Conservation (phyloP, 1,140 invertebrate species). For the Antheraea mylitta region DNA sequence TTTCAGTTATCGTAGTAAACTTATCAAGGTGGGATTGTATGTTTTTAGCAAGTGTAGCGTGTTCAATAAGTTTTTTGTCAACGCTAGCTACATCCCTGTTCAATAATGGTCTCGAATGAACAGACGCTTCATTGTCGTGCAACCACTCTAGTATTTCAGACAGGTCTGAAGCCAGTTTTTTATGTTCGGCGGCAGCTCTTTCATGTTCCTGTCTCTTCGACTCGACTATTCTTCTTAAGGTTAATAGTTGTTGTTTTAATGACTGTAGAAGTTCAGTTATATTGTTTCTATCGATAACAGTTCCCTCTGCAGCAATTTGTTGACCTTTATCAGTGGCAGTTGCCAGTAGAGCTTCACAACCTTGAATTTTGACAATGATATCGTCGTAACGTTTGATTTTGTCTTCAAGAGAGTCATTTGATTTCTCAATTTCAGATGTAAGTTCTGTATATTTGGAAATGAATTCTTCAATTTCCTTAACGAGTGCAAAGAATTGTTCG, state of each 20-base stretch:
- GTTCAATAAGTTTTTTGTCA: constrained; percentile 89
- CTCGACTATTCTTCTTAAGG: constrained; percentile 89
- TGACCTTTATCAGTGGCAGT: constrained; percentile 94
- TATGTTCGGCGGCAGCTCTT: constrained; percentile 91
- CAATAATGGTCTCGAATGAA: constrained; percentile 90
- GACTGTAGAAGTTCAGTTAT: constrained; percentile 93
- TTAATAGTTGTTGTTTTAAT: constrained; percentile 90
- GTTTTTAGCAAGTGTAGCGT: constrained; percentile 84
- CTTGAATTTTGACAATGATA: constrained; percentile 90
- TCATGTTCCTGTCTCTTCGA: constrained; percentile 91
- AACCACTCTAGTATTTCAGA: constrained; percentile 91
- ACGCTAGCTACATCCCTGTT: constrained; percentile 89
- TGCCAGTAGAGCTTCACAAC: constrained; percentile 92
- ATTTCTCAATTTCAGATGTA: constrained; percentile 90
- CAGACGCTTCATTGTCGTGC: constrained; percentile 89
- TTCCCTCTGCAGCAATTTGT: constrained; percentile 93
- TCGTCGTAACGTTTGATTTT: constrained; percentile 94
- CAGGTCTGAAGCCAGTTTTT: constrained; percentile 88
- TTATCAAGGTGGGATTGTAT: constrained; percentile 86
- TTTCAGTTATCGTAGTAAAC: constrained; percentile 84
- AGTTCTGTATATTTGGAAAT: constrained; percentile 93
- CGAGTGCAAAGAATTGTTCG: constrained; percentile 92
- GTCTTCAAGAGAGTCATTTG: constrained; percentile 88
- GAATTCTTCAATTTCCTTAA: constrained; percentile 92
- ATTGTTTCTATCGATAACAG: constrained; percentile 90